phyloP scores from a whole-genome alignment of 2,797 vertebrate species.

The Graptemys geographica region DNA sequence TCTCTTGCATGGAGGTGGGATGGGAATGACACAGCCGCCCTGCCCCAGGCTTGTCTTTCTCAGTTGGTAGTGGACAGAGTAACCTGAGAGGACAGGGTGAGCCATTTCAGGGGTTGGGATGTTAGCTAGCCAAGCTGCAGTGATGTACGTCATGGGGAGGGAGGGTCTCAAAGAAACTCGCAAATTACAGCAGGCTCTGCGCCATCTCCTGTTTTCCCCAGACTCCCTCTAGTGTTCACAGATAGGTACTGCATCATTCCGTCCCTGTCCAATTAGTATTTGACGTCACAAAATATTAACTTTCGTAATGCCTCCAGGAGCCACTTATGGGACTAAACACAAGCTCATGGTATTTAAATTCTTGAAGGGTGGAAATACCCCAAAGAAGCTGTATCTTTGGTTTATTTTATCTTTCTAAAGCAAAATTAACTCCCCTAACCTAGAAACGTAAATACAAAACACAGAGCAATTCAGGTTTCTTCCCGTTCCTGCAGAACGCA shows the following conservation, averaged over 20 bases:
- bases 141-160: background rate
- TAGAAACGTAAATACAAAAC: background rate
- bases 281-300: background rate
- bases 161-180: background rate
- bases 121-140: background rate
- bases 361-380: background rate
- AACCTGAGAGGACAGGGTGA: background rate
- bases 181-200: background rate
- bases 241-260: background rate
- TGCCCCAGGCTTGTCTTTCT: background rate
- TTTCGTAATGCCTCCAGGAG: background rate
- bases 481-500: background rate
- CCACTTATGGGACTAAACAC: background rate
- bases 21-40: background rate
- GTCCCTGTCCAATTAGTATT: background rate
- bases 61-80: background rate
- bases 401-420: background rate
- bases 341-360: background rate
- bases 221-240: background rate
- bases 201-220: background rate
- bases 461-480: background rate
- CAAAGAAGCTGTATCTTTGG: background rate
- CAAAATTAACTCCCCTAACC: background rate
- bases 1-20: background rate
- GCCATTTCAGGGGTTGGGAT: background rate